Base-by-base conservation (phyloP, 1,140 invertebrate species). In the Musca vetustissima region DNA sequence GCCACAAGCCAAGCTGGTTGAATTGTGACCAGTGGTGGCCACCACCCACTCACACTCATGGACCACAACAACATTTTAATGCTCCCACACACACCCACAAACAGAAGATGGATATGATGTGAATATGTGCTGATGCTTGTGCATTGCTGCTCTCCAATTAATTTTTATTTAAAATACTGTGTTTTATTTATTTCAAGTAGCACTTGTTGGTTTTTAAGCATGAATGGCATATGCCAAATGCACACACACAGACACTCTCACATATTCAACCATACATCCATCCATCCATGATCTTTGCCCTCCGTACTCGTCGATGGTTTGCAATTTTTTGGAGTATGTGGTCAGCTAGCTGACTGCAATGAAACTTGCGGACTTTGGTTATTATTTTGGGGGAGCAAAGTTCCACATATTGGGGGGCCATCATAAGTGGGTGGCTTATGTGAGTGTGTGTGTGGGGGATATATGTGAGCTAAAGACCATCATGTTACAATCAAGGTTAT, bases 111-210 rank as follows among this genome's bases (percentile, higher is more conserved):
- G 36, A 43, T 43, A 11, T 13, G 36, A 43, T 43, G 36, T 11
- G 64, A 32, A n/a, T n/a, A n/a, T n/a, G n/a, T 66, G 64, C n/a
- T 3, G n/a, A 28, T 52, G 49, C 48, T 52, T 25, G 17, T 32
- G 52, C 49, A 64, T 48, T 50, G n/a, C n/a, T n/a, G 50, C 50
- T 61, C 57, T 64, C 57, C 67, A 69, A 69, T 69, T 69, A 69
- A 69, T 69, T 69, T 69, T 50, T 59, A 69, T 64, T 69, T 64
- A 69, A 69, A 69, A 69, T 69, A 69, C 67, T 69, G 67, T 69
- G 67, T 69, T 69, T 69, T 69, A 69, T 69, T 69, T 64, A 21
- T 64, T 69, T 59, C 64, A 69, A 64, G 61, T 59, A 49, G 28
- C 57, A 61, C 57, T 61, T 61, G 57, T 61, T 61, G 57, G 57